These are phyloP conservation scores for Procambarus clarkii DNA, from an alignment of 1,140 invertebrate genomes.

Conservation along the genomic window DNA sequence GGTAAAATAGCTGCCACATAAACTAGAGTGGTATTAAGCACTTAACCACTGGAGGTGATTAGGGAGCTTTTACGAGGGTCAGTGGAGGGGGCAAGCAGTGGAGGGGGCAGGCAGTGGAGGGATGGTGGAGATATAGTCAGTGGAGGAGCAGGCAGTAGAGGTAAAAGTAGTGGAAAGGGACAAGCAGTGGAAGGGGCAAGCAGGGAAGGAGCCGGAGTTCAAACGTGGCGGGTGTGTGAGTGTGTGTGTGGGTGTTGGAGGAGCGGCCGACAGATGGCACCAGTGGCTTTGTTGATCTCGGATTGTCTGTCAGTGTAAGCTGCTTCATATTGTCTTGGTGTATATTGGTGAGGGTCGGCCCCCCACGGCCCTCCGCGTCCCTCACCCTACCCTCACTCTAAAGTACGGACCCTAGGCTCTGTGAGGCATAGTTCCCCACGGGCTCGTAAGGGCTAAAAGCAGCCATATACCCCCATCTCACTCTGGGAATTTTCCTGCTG, in stretches of 20 bases:
- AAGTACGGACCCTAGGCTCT: slow-evolving; percentile 2
- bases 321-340: slow-evolving; percentile 2
- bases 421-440: background rate
- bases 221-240: background rate
- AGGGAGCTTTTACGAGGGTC: no score
- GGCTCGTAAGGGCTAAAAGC: background rate
- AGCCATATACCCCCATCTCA: background rate
- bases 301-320: slow-evolving; percentile 62
- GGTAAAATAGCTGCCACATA: no score
- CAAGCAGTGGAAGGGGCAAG: background rate
- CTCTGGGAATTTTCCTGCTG: background rate
- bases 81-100: no score
- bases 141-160: no score
- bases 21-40: no score
- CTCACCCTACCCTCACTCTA: background rate
- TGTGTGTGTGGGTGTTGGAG: background rate
- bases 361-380: background rate
- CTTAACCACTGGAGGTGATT: no score
- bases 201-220: background rate
- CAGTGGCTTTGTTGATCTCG: slow-evolving; percentile 57
- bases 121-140: no score
- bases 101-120: no score
- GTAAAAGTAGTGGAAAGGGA: no score
- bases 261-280: slow-evolving; percentile 10
- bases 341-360: no score